phyloP scores from a whole-genome alignment of 2,888 invertebrate species.

The Himalopsyche tibetana region DNA sequence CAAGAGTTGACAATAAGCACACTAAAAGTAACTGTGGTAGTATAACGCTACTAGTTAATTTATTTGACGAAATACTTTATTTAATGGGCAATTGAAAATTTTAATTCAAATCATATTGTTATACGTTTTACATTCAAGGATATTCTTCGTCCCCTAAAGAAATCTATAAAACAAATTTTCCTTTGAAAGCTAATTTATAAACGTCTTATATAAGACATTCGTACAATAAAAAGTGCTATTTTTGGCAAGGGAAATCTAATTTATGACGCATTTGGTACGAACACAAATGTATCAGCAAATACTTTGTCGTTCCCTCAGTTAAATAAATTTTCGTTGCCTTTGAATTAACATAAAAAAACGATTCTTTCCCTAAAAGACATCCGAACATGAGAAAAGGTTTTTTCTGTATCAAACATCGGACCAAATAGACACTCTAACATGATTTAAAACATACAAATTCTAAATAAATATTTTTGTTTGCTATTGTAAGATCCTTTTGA shows the following conservation, averaged over 20 bases:
- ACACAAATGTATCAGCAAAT: constrained; percentile 35
- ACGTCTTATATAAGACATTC: background rate
- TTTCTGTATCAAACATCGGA: constrained; percentile 40
- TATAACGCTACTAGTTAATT: no score
- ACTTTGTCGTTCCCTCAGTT: constrained; percentile 46
- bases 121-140: no score
- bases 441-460: constrained; percentile 42
- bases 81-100: no score
- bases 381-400: constrained; percentile 34
- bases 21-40: no score
- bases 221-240: constrained; percentile 22
- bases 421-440: constrained; percentile 16
- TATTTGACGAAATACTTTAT: no score
- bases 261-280: constrained; percentile 40
- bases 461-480: background rate
- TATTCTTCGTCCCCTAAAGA: no score
- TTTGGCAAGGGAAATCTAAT: constrained; percentile 33
- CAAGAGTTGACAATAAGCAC: no score
- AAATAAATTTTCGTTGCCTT: constrained; percentile 51
- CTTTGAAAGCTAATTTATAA: constrained; percentile 11
- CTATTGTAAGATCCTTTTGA: background rate
- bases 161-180: constrained; percentile 12
- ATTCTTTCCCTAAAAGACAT: constrained; percentile 49
- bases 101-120: no score
- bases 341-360: constrained; percentile 55